phyloP scores from a whole-genome alignment of 2,113 vertebrate genomes.

The Panurus biarmicus region DNA sequence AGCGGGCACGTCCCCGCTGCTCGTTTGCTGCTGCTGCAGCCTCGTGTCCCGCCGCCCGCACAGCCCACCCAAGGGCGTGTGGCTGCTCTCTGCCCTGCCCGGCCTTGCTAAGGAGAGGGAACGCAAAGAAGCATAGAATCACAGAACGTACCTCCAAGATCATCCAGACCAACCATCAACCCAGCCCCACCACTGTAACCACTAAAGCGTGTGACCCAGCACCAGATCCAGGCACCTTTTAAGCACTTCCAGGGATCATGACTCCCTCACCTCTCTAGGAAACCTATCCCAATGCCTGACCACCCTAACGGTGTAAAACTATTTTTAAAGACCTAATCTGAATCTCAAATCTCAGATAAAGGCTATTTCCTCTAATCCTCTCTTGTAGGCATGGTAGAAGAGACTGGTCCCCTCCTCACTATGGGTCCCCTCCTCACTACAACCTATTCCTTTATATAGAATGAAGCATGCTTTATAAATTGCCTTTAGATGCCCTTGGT shows the following conservation, averaged over 20 bases:
- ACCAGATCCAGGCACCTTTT: background rate
- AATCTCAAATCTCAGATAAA: background rate
- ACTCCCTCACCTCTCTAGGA: background rate
- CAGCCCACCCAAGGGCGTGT: accelerated
- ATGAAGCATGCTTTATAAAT: background rate
- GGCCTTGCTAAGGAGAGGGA: background rate
- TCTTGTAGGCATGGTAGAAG: background rate
- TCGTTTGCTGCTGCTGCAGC: accelerated
- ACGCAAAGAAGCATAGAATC: accelerated
- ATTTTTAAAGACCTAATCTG: background rate
- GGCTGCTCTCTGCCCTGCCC: accelerated
- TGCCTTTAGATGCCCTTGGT: background rate
- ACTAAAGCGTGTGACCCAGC: background rate
- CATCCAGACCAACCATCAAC: no score
- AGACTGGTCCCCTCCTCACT: background rate
- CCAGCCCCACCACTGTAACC: background rate
- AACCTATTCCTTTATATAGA: background rate
- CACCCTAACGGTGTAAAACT: background rate
- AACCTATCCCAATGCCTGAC: background rate
- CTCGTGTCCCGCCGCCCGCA: background rate
- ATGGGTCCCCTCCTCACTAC: background rate
- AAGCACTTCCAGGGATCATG: background rate
- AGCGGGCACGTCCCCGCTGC: accelerated
- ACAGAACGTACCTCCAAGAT: no score
- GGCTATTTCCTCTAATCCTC: background rate